Conservation (phyloP, 2,113 vertebrate genomes). For the Pedionomus torquatus region DNA sequence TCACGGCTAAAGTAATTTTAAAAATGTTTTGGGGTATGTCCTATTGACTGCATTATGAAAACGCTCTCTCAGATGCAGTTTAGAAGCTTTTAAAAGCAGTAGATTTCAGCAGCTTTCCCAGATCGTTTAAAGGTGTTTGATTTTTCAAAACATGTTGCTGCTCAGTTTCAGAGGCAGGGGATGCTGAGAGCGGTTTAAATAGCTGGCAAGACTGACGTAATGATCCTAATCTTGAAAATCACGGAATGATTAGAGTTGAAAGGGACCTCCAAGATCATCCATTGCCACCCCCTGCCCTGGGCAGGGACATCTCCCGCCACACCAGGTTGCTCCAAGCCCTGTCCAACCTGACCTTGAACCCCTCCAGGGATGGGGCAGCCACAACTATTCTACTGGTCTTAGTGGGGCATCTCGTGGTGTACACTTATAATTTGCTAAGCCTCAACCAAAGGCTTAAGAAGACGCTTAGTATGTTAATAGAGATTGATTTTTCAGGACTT, state of each 20-base stretch:
- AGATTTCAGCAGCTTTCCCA: not conserved
- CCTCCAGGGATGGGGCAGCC: not conserved
- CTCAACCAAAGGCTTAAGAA: not conserved
- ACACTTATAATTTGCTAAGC: not conserved
- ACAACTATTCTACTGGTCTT: not conserved
- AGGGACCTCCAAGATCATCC: not conserved
- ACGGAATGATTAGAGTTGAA: not conserved
- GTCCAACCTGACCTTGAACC: not conserved
- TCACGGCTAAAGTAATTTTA: not conserved
- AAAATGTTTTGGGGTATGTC: not conserved
- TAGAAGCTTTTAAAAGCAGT: not conserved
- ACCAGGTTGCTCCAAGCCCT: not conserved
- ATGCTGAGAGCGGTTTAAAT: not conserved
- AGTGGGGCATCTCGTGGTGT: not conserved
- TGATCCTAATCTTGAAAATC: not conserved
- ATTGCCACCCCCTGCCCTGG: not conserved
- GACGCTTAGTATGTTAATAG: fast-evolving
- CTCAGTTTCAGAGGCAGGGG: not conserved
- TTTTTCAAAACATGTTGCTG: not conserved
- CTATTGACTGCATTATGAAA: not conserved
- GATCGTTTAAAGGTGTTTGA: not conserved
- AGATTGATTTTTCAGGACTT: not conserved
- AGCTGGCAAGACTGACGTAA: not conserved
- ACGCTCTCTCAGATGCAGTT: fast-evolving
- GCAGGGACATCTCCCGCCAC: not conserved